Evolutionary conservation across 2,113 vertebrate species (phyloP), one percentile per base, ranked within the genome.

Genomic region (Dromaius novaehollandiae): DNA sequence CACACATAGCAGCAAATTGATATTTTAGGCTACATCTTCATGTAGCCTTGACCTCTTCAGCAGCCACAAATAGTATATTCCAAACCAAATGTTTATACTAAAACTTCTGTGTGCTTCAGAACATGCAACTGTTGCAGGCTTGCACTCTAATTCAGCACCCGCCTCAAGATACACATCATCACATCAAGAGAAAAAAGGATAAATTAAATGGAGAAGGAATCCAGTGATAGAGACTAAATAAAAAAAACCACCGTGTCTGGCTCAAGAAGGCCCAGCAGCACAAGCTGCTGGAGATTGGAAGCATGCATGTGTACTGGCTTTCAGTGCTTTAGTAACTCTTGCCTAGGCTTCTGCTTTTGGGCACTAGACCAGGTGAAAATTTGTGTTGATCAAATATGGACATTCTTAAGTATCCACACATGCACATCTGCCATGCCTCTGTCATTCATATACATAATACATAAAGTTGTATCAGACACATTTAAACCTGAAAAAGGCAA

Each of bases 21-120:
- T 84, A 78, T 63, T 89, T 84, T 66, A 81, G 60, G 40, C 34
- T 44, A n/a, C 13, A 32, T 51, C 48, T 4, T 60, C 56, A 7
- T 0, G 0, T 60, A 60, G 56, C 30, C 34, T 79, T 0, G 2
- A 75, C 40, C 2, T 7, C 50, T 53, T 63, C 18, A 80, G 82
- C 32, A 93, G 46, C 79, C 56, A 25, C 7, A 9, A 73, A 81
- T 65, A 75, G 82, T 34, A 46, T 30, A 73, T 74, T 83, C 53
- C 48, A 65, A 58, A 88, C 6, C 7, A 81, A 42, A 51, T 1
- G 1, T 38, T 48, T 56, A 17, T 17, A 86, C 60, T 17, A 87
- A 80, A 58, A 40, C 21, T 69, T 64, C 28, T 50, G 9, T 40
- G 32, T 16, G 42, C 8, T 56, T 21, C 15, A 53, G 28, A 70